A percentile compares a stretch with the other conserved stretches of the same genome.
Evolutionary conservation across 2,888 invertebrate species (phyloP).

Genomic region (Encarsia formosa): DNA sequence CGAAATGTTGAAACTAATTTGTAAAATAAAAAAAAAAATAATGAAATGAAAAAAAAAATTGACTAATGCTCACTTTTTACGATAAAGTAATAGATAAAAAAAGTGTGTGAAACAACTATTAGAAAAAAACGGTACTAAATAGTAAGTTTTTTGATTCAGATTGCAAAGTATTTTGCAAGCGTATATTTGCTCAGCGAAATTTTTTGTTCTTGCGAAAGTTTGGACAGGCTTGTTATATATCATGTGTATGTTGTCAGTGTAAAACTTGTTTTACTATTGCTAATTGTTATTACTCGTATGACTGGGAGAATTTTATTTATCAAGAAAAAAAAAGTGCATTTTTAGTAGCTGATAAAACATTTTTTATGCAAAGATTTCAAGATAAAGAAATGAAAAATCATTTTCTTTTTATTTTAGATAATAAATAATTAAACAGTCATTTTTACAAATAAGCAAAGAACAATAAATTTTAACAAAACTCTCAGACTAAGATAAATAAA

Average conservation of each 20-base stretch:
- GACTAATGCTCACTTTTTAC: constrained; percentile 17
- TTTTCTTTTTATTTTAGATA: constrained; percentile 17
- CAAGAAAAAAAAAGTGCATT: constrained; percentile 24
- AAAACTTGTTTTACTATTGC: constrained; percentile 26
- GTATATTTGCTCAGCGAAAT: constrained; percentile 15
- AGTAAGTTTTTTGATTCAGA: constrained; percentile 26
- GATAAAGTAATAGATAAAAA: constrained; percentile 14
- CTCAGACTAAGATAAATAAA: constrained; percentile 5
- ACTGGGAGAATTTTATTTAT: constrained; percentile 22
- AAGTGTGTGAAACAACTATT: constrained; percentile 6
- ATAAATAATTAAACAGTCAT: neutral
- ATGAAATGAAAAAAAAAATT: neutral
- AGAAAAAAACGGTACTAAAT: constrained; percentile 29
- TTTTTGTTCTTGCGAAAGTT: constrained; percentile 25
- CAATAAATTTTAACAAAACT: neutral
- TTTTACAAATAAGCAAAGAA: constrained; percentile 1
- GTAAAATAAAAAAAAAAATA: constrained; percentile 8
- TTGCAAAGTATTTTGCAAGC: constrained; percentile 27
- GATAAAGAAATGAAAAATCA: constrained; percentile 4
- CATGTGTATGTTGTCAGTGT: constrained; percentile 28
- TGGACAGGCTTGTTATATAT: constrained; percentile 27
- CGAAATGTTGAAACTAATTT: constrained; percentile 14
- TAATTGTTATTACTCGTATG: constrained; percentile 26
- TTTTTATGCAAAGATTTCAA: constrained; percentile 15
- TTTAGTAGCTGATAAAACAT: constrained; percentile 16